Base-by-base conservation (phyloP, 1,140 invertebrate genomes). In the Lethrus apterus region DNA sequence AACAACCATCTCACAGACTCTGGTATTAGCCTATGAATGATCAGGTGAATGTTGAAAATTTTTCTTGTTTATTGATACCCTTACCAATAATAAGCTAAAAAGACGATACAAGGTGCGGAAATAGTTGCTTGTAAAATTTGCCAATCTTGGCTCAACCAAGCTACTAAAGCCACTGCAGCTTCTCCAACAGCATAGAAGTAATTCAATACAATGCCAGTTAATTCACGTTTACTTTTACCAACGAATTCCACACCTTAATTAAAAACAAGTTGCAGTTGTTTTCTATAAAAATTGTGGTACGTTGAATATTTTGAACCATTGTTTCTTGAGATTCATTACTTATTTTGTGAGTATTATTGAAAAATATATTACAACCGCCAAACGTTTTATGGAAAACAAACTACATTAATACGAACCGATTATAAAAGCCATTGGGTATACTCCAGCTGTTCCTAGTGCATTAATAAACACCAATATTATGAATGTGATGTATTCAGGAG, bases 171-270 rank as follows among this genome's bases (percentile, higher is more conserved):
- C 1, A 83, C 62, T 0, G 74, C 48, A 4, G 79, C 75, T 54
- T 83, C 75, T 8, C 80, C 81, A 24, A 79, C 51, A 2, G 79
- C 77, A 66, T 83, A 86, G 52, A 80, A 79, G 55, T 78, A 78
- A 58, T 78, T 75, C 3, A 78, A 64, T 1, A 78, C 72, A 17
- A 81, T 72, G 11, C 76, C 79, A 48, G 74, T 78, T 58, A 80
- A 71, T 54, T 79, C 79, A 9, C 81, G 67, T 62, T 76, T 78
- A 13, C 65, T 63, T 4, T 71, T 70, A 2, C 79, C 79, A 8
- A 83, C 77, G 69, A 80, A 72, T 67, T 84, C 81, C 10, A 83
- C 71, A 26, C 76, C 78, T 80, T 46, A 32, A 60, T 41, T 36
- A 17, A 44, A 46, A 47, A n/a, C n/a, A n/a, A n/a, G 20, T 21